Conservation (phyloP, 2,888 invertebrate species). For the Cephus rjabovi region DNA sequence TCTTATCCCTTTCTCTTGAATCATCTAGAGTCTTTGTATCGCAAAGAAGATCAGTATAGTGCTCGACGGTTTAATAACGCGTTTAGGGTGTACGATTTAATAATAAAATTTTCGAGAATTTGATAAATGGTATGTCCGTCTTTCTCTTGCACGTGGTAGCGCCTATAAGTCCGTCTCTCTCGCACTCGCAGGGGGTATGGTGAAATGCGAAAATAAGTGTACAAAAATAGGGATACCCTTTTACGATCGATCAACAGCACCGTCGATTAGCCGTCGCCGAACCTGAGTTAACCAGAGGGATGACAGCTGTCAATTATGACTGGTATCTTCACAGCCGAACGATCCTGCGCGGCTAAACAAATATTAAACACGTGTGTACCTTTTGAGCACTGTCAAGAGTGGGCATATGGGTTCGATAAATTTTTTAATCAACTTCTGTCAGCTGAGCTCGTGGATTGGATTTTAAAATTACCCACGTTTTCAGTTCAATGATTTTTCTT, state of each 20-base stretch:
- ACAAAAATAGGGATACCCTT: not conserved
- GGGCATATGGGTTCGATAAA: not conserved
- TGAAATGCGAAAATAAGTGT: not conserved
- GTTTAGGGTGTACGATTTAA: not conserved
- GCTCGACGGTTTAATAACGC: not conserved
- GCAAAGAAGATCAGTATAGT: not conserved
- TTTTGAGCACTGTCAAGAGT: not conserved
- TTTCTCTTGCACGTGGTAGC: no score
- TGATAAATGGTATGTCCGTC: not conserved
- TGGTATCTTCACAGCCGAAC: not conserved
- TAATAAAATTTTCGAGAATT: no score
- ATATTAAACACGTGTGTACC: not conserved
- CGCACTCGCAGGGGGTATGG: not conserved
- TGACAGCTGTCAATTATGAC: not conserved
- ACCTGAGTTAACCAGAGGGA: not conserved
- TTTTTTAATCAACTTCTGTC: not conserved
- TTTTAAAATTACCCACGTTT: not conserved
- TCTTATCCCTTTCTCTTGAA: not conserved
- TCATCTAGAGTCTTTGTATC: not conserved
- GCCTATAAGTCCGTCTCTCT: not conserved
- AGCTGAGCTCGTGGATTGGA: not conserved
- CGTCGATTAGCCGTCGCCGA: not conserved
- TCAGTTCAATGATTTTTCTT: not conserved
- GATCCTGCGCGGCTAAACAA: not conserved
- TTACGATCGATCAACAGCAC: not conserved